Percentiles rank a stretch among this genome's conserved stretches.
These are phyloP conservation scores for Thamnaconus septentrionalis DNA, from an alignment of 2,113 vertebrate species.

Conservation along the genomic window DNA sequence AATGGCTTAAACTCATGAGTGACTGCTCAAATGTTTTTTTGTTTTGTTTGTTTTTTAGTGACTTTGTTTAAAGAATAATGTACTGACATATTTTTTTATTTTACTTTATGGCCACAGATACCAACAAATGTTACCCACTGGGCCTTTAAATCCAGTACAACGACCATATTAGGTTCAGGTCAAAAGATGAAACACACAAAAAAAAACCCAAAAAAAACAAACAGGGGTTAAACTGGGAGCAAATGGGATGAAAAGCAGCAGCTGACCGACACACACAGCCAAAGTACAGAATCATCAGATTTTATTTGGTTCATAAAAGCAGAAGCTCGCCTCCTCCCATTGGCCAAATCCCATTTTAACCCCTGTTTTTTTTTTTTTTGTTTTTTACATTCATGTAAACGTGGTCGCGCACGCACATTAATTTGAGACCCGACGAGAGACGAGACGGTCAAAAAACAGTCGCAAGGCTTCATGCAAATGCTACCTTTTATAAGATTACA, in stretches of 20 bases:
- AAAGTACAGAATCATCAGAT: slow-evolving; percentile 50
- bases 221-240: slow-evolving; percentile 70
- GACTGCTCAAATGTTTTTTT: no score
- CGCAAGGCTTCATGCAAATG: slow-evolving; percentile 69
- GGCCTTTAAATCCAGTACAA: no score
- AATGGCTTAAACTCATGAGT: no score
- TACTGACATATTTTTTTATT: no score
- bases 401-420: slow-evolving; percentile 29
- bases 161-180: no score
- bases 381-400: slow-evolving; percentile 67
- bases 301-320: slow-evolving; percentile 69
- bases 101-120: no score
- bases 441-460: slow-evolving; percentile 43
- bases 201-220: not conserved
- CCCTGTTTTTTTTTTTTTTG: slow-evolving; percentile 37
- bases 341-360: slow-evolving; percentile 60
- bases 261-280: slow-evolving; percentile 53
- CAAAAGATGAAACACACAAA: no score
- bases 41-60: no score
- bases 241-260: slow-evolving; percentile 52
- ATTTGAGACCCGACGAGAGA: slow-evolving; percentile 58
- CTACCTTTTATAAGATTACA: slow-evolving; percentile 57
- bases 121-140: no score
- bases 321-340: slow-evolving; percentile 38
- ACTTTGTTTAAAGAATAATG: no score